Base-by-base conservation (phyloP, 2,797 vertebrate genomes). In the Basileuterus tristriatus region DNA sequence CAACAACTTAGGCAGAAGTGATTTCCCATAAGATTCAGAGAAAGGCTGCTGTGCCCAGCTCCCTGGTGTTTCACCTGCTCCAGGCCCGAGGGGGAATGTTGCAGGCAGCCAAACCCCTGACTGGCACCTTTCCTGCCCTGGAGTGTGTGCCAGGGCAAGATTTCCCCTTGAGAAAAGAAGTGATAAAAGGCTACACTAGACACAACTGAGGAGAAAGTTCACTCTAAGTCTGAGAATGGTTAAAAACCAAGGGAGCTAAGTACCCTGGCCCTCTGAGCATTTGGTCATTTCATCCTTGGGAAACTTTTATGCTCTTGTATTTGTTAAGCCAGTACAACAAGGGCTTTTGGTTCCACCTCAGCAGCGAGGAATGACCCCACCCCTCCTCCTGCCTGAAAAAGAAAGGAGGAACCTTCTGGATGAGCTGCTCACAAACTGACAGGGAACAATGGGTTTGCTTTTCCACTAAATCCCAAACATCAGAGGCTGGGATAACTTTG, bases 391-490 rank as follows among this genome's bases (percentile, higher is more conserved):
- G 34, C 65, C 56, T 65, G 3, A 8, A 55, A 76, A 47, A 92
- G 47, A 52, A 60, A 69, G 43, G 27, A 75, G 21, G n/a, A 69
- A 69, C 59, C 59, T 86, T 69, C 71, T 60, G 47, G 63, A 63
- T 2, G 6, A 89, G 85, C 80, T 60, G 55, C 75, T 77, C 37
- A 63, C 69, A 76, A 65, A 78, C 69, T 56, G 55, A 72, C 36
- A 76, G 29, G 79, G 76, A 94, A 94, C 83, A 96, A 95, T 80
- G 36, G 56, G 1, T 58, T 89, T 94, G 80, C 83, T 96, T 96
- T 95, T 90, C 71, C 60, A 82, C 83, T 75, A 70, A 91, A 94
- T 84, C 78, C 64, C 77, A 94, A 88, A 84, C 70, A 70, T 72
- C 63, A 88, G 64, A 87, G 77, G 46, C 70, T 90, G 83, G 89